phyloP scores from a whole-genome alignment of 2,797 vertebrate genomes.

The Antennarius maculatus region DNA sequence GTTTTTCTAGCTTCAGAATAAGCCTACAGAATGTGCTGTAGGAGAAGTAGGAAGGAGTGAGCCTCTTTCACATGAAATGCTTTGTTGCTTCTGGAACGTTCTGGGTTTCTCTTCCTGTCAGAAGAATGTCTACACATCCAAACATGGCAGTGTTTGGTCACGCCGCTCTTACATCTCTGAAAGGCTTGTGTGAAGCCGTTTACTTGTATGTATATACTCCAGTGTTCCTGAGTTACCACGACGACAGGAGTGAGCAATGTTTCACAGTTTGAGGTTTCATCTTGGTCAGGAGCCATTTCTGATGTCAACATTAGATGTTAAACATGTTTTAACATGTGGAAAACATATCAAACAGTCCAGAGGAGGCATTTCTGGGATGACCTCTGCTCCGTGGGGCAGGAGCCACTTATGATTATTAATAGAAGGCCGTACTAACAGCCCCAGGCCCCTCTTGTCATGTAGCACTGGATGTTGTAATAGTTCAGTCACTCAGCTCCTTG shows the following conservation, averaged over 20 bases:
- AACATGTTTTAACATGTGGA: neutral
- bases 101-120: constrained; percentile 1
- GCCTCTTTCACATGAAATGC: neutral
- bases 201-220: no score
- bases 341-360: neutral
- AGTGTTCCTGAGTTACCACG: neutral
- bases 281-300: neutral
- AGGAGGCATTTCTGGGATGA: neutral
- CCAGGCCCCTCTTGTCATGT: no score
- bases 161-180: neutral
- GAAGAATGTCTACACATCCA: neutral
- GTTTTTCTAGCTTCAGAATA: no score
- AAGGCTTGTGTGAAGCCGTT: no score
- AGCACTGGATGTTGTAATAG: neutral
- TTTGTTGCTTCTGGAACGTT: constrained; percentile 29
- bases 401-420: neutral
- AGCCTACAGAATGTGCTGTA: no score
- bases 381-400: neutral
- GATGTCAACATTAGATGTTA: neutral
- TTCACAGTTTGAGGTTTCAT: no score
- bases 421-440: neutral
- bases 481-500: no score
- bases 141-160: neutral
- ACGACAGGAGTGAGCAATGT: neutral
- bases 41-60: neutral